Conservation (phyloP, 2,888 invertebrate genomes). For the Epinotia bilunana region DNA sequence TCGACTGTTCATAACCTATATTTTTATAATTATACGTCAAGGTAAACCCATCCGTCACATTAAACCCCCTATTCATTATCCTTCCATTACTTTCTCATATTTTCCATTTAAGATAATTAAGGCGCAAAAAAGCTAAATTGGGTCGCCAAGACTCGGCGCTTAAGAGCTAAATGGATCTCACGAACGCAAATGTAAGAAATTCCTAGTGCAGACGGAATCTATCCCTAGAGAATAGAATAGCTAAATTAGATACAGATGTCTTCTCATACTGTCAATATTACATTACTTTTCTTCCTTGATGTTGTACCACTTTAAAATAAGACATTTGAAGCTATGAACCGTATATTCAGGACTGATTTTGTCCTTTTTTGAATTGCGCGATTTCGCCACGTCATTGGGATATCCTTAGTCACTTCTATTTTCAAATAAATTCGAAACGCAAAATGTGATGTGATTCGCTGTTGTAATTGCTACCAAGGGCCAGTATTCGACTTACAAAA, state of each 20-base stretch:
- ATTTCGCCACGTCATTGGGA: background rate
- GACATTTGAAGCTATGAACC: background rate
- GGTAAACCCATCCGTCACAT: too few relatives aligned
- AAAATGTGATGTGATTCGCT: too few relatives aligned
- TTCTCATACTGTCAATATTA: background rate
- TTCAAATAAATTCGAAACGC: background rate
- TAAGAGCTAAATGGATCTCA: slow-evolving; percentile 38
- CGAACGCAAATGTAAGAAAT: slow-evolving; percentile 32
- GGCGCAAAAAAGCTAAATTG: slow-evolving; percentile 22
- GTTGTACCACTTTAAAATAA: background rate
- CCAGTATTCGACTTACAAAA: background rate
- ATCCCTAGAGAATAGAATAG: slow-evolving; percentile 16
- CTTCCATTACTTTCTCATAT: slow-evolving; percentile 5
- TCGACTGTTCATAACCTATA: too few relatives aligned
- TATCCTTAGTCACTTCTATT: background rate
- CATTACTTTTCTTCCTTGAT: background rate
- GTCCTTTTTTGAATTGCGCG: too few relatives aligned
- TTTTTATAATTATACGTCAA: too few relatives aligned
- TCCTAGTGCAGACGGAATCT: slow-evolving; percentile 5
- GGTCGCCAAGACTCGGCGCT: slow-evolving; percentile 8
- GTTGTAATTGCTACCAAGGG: too few relatives aligned
- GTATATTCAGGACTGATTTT: too few relatives aligned
- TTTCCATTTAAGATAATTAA: slow-evolving; percentile 15
- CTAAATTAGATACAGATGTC: slow-evolving; percentile 20
- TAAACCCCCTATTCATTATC: background rate